A percentile compares a stretch with the other conserved stretches of the same genome.
phyloP scores from a whole-genome alignment of 2,113 vertebrate species.

The Eurypyga helias region DNA sequence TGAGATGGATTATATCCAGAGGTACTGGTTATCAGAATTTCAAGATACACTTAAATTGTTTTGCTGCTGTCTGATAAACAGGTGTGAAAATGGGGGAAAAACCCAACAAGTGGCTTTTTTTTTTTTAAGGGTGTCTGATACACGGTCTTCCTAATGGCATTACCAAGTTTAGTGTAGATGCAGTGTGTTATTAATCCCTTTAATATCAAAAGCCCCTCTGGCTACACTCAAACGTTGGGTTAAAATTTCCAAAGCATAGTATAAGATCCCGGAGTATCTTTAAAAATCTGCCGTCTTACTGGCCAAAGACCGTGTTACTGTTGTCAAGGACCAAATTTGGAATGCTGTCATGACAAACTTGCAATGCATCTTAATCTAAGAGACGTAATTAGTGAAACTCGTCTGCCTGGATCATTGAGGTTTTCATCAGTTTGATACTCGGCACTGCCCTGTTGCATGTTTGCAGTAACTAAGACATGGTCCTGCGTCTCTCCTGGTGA shows the following conservation, averaged over 20 bases:
- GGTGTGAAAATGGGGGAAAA: not conserved
- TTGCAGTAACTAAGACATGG: not conserved
- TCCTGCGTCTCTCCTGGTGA: not conserved
- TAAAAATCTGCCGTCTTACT: not conserved
- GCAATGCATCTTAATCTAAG: not conserved
- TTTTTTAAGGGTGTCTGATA: not conserved
- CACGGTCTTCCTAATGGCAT: not conserved
- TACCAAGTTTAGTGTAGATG: not conserved
- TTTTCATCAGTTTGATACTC: not conserved
- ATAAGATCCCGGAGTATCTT: not conserved
- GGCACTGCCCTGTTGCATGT: not conserved
- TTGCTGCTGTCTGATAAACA: not conserved
- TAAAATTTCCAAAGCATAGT: not conserved
- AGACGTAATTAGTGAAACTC: not conserved
- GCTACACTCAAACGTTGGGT: not conserved
- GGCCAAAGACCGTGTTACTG: rapidly evolving
- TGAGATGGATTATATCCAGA: not conserved
- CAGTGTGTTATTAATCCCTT: not conserved
- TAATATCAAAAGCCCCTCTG: not conserved
- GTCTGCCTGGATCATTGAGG: not conserved
- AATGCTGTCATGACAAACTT: not conserved
- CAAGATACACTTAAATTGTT: not conserved
- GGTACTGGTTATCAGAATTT: not conserved
- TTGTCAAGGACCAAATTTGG: not conserved
- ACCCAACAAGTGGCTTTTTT: not conserved